phyloP scores from a whole-genome alignment of 2,113 vertebrate genomes.

The Plecturocebus donacophilus region DNA sequence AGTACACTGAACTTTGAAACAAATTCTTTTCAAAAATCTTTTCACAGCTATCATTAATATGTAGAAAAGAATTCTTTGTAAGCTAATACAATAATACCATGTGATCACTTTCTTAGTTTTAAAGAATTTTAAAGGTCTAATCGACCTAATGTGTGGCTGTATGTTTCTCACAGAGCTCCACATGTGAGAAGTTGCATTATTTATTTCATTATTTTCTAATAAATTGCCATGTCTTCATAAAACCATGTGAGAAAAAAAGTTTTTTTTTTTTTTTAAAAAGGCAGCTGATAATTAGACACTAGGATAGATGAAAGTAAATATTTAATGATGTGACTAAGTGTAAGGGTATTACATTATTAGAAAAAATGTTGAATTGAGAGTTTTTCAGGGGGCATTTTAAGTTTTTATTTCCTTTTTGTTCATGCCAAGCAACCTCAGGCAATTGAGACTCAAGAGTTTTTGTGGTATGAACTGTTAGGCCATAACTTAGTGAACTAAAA shows the following conservation, averaged over 20 bases:
- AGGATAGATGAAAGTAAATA: slow-evolving; percentile 71
- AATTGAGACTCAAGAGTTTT: slow-evolving; percentile 67
- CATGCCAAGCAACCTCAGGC: slow-evolving; percentile 77
- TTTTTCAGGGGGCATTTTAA: slow-evolving; percentile 65
- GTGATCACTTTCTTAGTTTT: not conserved
- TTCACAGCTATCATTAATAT: not conserved
- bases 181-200: slow-evolving; percentile 32
- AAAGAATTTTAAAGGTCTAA: slow-evolving; percentile 40
- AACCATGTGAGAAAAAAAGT: slow-evolving; percentile 36
- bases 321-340: slow-evolving; percentile 68
- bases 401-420: slow-evolving; percentile 71
- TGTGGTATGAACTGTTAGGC: slow-evolving; percentile 70
- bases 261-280: slow-evolving; percentile 35
- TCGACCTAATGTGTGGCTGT: not conserved
- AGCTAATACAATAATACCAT: not conserved
- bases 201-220: slow-evolving; percentile 64
- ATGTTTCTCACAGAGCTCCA: slow-evolving; percentile 1
- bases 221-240: slow-evolving; percentile 54
- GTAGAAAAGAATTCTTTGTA: not conserved
- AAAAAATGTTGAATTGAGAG: slow-evolving; percentile 51
- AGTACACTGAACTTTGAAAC: slow-evolving; percentile 19
- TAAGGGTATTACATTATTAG: slow-evolving; percentile 60
- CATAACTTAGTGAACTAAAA: slow-evolving; percentile 74
- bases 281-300: slow-evolving; percentile 66
- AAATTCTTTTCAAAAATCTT: not conserved